Evolutionary conservation across 2,113 vertebrate genomes (phyloP).

Genomic region (Parotia lawesii): DNA sequence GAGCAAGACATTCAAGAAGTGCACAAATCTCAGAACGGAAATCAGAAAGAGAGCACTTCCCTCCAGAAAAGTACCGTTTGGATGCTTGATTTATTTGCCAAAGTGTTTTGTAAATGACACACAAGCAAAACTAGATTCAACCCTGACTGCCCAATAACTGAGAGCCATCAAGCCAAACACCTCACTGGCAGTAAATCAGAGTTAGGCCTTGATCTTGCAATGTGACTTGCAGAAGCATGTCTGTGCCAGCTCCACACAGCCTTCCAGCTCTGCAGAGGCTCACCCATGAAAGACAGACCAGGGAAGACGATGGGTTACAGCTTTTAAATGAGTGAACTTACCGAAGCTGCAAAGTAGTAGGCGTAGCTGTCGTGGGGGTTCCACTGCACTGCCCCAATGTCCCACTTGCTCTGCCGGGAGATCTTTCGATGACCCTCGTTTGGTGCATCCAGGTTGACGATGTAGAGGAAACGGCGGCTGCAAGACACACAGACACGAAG

Average conservation of each 20-base stretch:
- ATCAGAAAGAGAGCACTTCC: not conserved
- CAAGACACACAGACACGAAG: not conserved
- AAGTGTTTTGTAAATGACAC: not conserved
- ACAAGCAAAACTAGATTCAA: not conserved
- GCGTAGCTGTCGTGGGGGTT: constrained; percentile 87
- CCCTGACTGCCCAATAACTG: not conserved
- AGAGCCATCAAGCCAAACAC: not conserved
- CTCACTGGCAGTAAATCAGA: not conserved
- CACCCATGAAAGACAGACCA: not conserved
- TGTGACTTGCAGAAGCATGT: not conserved
- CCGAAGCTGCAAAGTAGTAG: constrained; percentile 91
- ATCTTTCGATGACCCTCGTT: constrained; percentile 89
- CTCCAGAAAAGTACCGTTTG: not conserved
- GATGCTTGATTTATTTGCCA: not conserved
- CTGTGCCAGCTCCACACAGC: not conserved
- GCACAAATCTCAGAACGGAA: not conserved
- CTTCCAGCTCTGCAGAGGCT: not conserved
- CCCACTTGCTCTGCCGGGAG: constrained; percentile 96
- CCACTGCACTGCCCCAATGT: constrained; percentile 96
- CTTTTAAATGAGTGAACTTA: constrained; percentile 41
- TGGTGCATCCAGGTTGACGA: constrained; percentile 90
- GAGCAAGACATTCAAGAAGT: not conserved
- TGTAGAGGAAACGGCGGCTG: constrained; percentile 92
- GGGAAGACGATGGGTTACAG: fast-evolving
- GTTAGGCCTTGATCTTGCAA: not conserved